Conservation (phyloP, 2,888 invertebrate genomes). For the Trachelus stipa region DNA sequence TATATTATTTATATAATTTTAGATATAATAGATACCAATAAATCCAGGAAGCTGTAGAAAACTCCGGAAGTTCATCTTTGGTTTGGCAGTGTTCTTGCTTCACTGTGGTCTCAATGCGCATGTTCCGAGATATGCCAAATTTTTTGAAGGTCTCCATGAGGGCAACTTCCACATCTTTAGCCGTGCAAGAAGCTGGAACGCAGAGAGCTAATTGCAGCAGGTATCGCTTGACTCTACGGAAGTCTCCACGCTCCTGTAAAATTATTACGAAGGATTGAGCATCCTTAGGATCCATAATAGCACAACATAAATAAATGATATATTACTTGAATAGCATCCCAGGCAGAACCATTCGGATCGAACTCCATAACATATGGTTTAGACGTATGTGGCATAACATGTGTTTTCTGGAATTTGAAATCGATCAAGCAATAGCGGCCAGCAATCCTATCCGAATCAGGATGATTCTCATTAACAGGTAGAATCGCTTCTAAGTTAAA, state of each 20-base stretch:
- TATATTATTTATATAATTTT: too few relatives aligned
- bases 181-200: conserved; percentile 72
- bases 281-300: background rate
- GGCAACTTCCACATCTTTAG: conserved; percentile 70
- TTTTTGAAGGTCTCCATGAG: conserved; percentile 66
- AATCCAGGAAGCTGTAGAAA: conserved; percentile 34
- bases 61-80: conserved; percentile 32
- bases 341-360: conserved; percentile 47
- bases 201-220: conserved; percentile 69
- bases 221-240: conserved; percentile 42
- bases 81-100: conserved; percentile 42
- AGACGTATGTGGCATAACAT: conserved; percentile 17
- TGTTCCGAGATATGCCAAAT: conserved; percentile 49
- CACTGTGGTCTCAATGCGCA: conserved; percentile 37
- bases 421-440: conserved; percentile 52
- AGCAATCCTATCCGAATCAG: conserved; percentile 11
- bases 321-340: conserved; percentile 51
- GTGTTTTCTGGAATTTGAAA: conserved; percentile 39
- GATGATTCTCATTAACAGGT: background rate
- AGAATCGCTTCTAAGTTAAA: conserved; percentile 39
- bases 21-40: conserved; percentile 38
- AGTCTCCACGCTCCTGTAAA: conserved; percentile 51
- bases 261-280: background rate
- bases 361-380: conserved; percentile 37
- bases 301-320: background rate